Evolutionary conservation across 1,140 invertebrate species (phyloP).

Genomic region (Trichonephila clavata): DNA sequence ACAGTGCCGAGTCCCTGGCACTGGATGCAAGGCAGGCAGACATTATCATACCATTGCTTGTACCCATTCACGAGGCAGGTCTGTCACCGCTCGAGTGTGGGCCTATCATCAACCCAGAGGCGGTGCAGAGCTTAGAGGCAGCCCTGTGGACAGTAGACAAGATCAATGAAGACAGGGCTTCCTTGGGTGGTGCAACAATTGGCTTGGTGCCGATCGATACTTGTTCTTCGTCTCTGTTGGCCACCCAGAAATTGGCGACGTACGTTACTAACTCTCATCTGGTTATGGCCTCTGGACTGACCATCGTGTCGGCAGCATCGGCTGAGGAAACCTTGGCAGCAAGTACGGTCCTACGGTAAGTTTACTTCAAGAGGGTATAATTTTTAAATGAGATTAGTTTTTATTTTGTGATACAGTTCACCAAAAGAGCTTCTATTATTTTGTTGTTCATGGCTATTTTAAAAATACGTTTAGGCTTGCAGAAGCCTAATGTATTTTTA

Average conservation of each 20-base stretch:
- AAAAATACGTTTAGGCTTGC: too few species aligned
- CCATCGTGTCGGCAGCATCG: constrained; percentile 33
- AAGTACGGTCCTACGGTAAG: constrained; percentile 36
- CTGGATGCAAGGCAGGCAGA: constrained; percentile 41
- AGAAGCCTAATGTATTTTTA: too few species aligned
- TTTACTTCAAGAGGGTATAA: neutral
- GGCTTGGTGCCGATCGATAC: constrained; percentile 79
- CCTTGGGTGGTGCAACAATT: constrained; percentile 78
- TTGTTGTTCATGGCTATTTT: too few species aligned
- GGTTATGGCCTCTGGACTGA: neutral
- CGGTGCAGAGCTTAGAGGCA: constrained; percentile 82
- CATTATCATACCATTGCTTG: constrained; percentile 78
- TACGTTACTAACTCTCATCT: constrained; percentile 38
- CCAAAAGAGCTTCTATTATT: too few species aligned
- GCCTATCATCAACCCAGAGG: constrained; percentile 77
- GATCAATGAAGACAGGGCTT: constrained; percentile 80
- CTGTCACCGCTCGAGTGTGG: constrained; percentile 76
- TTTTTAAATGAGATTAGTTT: too few species aligned
- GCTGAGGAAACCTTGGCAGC: constrained; percentile 62
- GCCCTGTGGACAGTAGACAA: constrained; percentile 82
- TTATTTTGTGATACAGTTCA: too few species aligned
- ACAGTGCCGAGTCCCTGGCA: neutral
- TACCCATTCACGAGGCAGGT: constrained; percentile 79
- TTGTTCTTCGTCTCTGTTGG: constrained; percentile 79
- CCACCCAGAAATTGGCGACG: constrained; percentile 55